Percentiles rank a stretch among this genome's conserved stretches.
Evolutionary conservation across 2,888 invertebrate genomes (phyloP).

Genomic region (Mimachlamys varia): DNA sequence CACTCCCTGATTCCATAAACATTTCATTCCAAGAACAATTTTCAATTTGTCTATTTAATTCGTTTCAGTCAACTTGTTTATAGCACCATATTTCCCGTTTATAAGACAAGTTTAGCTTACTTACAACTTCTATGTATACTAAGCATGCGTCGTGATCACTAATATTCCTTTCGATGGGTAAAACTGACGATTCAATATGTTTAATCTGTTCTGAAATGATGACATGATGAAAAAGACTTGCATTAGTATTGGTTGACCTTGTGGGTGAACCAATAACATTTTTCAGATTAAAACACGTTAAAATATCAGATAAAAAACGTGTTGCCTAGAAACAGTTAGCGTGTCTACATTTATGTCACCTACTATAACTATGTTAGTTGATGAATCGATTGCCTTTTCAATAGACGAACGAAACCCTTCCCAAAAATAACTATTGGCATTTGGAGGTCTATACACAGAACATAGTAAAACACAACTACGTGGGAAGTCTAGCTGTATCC

Average conservation of each 20-base stretch:
- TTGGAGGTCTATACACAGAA: background rate
- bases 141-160: background rate
- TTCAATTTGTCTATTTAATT: background rate
- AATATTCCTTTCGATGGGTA: background rate
- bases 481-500: no score
- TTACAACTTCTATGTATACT: slow-evolving; percentile 17
- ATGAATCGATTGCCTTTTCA: no score
- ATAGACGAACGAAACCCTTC: background rate
- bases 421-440: background rate
- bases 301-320: background rate
- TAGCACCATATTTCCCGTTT: background rate
- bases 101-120: background rate
- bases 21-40: background rate
- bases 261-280: background rate
- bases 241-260: background rate
- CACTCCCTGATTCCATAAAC: background rate
- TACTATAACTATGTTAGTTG: no score
- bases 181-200: no score
- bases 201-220: background rate
- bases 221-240: background rate
- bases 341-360: no score
- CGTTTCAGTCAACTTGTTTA: background rate
- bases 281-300: background rate
- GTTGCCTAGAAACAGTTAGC: background rate
- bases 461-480: no score